These are phyloP conservation scores for Pipistrellus pipistrellus DNA, from an alignment of 2,797 vertebrate species.

Conservation along the genomic window DNA sequence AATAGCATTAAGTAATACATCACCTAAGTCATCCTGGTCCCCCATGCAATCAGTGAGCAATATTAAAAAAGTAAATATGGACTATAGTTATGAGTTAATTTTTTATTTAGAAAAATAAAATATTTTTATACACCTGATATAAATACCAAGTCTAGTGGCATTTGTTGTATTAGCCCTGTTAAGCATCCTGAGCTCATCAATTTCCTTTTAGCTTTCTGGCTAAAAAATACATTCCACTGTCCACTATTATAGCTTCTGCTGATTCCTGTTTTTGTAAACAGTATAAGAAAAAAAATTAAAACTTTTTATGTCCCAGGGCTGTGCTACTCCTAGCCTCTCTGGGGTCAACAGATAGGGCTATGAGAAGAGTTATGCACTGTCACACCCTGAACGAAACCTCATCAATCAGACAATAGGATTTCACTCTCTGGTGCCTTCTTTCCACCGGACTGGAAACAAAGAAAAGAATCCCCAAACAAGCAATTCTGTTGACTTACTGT, in stretches of 20 bases:
- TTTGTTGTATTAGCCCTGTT: conserved; percentile 42
- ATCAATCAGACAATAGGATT: conserved; percentile 78
- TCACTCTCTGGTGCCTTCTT: conserved; percentile 72
- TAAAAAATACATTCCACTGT: conserved; percentile 48
- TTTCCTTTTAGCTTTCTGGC: conserved; percentile 39
- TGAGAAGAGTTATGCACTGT: conserved; percentile 69
- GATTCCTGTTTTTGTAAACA: conserved; percentile 44
- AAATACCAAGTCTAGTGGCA: conserved; percentile 2
- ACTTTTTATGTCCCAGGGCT: conserved; percentile 54
- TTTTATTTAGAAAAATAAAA: conserved; percentile 22
- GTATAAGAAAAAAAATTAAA: neutral
- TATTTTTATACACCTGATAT: neutral
- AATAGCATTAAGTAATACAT: neutral
- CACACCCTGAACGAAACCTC: conserved; percentile 72
- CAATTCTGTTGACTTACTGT: conserved; percentile 73
- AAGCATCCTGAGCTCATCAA: conserved; percentile 4
- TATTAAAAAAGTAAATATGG: neutral
- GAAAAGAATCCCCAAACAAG: conserved; percentile 67
- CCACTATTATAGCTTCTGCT: neutral
- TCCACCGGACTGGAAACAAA: conserved; percentile 76
- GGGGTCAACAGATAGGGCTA: conserved; percentile 71
- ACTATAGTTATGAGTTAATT: neutral
- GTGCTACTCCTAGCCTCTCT: conserved; percentile 61
- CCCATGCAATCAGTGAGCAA: neutral
- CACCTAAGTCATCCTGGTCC: neutral